phyloP scores from a whole-genome alignment of 2,888 invertebrate species.

The Drosophila gaucha region DNA sequence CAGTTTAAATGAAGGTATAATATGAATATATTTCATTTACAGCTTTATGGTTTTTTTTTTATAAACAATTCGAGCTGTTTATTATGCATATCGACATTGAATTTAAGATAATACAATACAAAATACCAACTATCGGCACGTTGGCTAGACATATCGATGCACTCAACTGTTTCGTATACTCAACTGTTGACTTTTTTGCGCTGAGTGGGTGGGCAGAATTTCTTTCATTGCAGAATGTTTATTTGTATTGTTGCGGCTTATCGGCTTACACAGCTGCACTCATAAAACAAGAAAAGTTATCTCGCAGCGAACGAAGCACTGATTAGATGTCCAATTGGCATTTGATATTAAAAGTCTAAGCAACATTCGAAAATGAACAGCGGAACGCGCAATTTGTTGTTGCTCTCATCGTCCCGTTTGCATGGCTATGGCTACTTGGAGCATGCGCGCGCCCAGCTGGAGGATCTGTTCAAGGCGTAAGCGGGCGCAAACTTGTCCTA shows the following conservation, averaged over 20 bases:
- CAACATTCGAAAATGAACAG: constrained; percentile 21
- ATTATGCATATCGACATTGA: no score
- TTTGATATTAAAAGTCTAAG: neutral
- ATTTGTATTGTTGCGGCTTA: neutral
- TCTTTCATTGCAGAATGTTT: no score
- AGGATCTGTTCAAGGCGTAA: constrained; percentile 87
- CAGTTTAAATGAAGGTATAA: no score
- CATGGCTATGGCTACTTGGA: constrained; percentile 88
- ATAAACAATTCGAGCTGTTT: no score
- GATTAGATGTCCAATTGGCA: neutral
- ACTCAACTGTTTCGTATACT: neutral
- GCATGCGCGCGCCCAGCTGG: constrained; percentile 88
- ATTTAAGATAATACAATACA: no score
- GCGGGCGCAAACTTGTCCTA: no score
- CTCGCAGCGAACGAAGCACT: no score
- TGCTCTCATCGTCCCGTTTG: constrained; percentile 90
- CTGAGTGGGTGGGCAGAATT: neutral
- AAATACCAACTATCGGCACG: neutral
- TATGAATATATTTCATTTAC: no score
- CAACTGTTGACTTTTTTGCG: constrained; percentile 2
- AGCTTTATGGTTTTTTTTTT: no score
- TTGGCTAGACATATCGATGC: neutral
- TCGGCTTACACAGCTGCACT: neutral
- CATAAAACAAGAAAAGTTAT: constrained; percentile 4
- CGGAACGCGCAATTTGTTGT: constrained; percentile 83